Base-by-base conservation (phyloP, 2,797 vertebrate genomes). In the Sciurus carolinensis region DNA sequence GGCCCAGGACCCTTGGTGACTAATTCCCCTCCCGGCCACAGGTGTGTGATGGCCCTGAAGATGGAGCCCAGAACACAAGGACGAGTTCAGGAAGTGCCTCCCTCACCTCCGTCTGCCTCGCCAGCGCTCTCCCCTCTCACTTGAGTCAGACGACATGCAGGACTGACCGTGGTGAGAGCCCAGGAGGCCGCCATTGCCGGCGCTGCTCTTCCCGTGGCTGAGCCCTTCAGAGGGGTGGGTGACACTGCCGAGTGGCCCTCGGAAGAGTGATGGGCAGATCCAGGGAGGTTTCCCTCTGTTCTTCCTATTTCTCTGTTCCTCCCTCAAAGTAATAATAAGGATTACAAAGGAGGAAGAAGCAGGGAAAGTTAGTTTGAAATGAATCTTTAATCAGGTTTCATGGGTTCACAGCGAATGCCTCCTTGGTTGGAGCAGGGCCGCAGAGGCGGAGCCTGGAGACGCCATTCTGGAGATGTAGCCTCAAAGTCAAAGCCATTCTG, bases 401-500 rank as follows among this genome's bases (percentile, higher is more conserved):
- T 98, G 97, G 98, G 96, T 98, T 98, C 79, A 89, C 95, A 94
- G 97, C 89, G 97, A 98, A 97, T 72, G 96, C 90, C 96, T 97
- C 97, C 98, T 98, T 98, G 98, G 98, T 98, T 96, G 98, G 98
- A 98, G 98, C 96, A 44, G 20, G 83, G 97, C 97, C 75, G 95
- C 93, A 96, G 98, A 98, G 98, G 96, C 87, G 96, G 98, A 97
- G 97, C 98, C 98, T 87, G 50, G 95, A 97, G 98, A 98, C 98
- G 97, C 95, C 96, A 97, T 98, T 98, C 96, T 98, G 98, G 98
- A 96, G 93, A 97, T 97, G 97, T 93, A 97, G 97, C 98, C 94
- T 97, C 98, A 98, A 98, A 98, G 98, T 98, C 98, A 98, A 98
- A 98, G 98, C 98, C 97, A 98, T 98, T 98, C 98, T 98, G 98